A percentile compares a stretch with the other conserved stretches of the same genome.
Conservation (phyloP, 1,140 invertebrate genomes). For the Dreissena rostriformis region DNA sequence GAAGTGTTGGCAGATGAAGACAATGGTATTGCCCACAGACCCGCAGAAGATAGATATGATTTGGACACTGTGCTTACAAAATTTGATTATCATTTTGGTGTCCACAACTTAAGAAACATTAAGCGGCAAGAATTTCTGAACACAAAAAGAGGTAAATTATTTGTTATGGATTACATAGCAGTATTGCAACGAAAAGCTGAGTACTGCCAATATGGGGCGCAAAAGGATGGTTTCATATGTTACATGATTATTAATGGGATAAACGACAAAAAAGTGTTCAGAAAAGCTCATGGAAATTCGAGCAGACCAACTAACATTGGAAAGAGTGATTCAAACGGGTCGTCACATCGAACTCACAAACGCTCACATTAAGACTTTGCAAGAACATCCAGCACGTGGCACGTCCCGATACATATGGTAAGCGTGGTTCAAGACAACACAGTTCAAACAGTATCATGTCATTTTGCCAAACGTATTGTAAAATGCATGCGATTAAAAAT, state of each 20-base stretch:
- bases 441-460: background rate
- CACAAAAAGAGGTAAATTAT: background rate
- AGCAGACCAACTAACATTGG: constrained; percentile 25
- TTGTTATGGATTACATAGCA: too few species aligned
- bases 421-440: background rate
- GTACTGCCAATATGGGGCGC: too few species aligned
- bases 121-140: constrained; percentile 37
- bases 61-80: background rate
- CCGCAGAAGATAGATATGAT: constrained; percentile 7
- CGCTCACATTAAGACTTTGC: constrained; percentile 41
- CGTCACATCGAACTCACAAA: constrained; percentile 54
- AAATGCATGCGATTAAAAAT: background rate
- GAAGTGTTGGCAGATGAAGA: background rate
- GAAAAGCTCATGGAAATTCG: constrained; percentile 62
- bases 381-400: background rate
- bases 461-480: constrained; percentile 19
- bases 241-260: constrained; percentile 60
- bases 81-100: too few species aligned
- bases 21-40: background rate
- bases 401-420: background rate
- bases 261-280: too few species aligned
- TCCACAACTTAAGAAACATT: constrained; percentile 42
- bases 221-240: too few species aligned
- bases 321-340: constrained; percentile 55
- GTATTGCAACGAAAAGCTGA: too few species aligned